Evolutionary conservation across 2,113 vertebrate species (phyloP).

Genomic region (Lampris megalopsis): DNA sequence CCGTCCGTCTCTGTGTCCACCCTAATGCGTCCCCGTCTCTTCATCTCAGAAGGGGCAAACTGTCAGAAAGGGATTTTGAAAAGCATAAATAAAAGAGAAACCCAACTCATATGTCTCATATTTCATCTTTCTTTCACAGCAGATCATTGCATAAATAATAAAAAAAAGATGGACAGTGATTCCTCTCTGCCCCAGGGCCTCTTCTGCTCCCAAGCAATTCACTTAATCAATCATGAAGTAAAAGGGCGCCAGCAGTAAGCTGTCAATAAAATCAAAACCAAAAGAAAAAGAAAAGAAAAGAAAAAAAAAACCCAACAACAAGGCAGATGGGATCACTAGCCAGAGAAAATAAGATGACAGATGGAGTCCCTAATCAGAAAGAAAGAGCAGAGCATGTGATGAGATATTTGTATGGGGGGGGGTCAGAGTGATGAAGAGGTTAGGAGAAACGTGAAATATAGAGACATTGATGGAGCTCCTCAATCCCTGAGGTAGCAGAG

Average conservation of each 20-base stretch:
- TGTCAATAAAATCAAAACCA: neutral
- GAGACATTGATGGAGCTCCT: neutral
- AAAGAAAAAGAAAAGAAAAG: no score
- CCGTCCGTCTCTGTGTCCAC: no score
- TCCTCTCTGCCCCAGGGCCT: neutral
- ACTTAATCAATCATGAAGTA: neutral
- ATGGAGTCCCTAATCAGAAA: neutral
- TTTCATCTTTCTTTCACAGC: no score
- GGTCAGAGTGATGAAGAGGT: neutral
- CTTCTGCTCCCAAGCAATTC: neutral
- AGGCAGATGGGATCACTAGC: neutral
- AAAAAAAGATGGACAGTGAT: neutral
- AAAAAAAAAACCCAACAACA: neutral
- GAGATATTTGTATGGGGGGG: neutral
- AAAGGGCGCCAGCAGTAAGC: neutral
- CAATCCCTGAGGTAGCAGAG: neutral
- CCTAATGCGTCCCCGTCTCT: no score
- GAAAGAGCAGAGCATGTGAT: neutral
- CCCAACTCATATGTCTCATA: no score
- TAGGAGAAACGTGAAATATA: neutral
- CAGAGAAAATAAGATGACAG: neutral
- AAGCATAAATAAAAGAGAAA: no score
- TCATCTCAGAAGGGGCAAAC: no score
- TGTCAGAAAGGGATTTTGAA: no score
- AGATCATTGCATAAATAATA: no score